These are phyloP conservation scores for Bombus haemorrhoidalis DNA, from an alignment of 1,140 invertebrate genomes.

Conservation along the genomic window DNA sequence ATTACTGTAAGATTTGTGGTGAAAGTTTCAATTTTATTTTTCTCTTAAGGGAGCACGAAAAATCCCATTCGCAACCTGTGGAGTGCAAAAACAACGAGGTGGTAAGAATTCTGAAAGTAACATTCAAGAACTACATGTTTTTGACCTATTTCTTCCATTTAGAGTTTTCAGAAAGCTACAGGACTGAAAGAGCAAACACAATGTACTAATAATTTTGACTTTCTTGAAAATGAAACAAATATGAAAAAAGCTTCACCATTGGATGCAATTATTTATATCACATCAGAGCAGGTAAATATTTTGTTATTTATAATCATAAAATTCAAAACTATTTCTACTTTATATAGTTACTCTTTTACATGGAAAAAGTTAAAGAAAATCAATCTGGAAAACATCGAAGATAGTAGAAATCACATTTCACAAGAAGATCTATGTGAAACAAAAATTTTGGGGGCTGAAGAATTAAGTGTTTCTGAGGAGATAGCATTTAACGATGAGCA, in stretches of 20 bases:
- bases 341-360: not conserved
- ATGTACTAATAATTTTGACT: conserved; percentile 22
- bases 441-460: conserved; percentile 40
- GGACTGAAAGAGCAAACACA: conserved; percentile 59
- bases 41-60: conserved; percentile 76
- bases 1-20: conserved; percentile 80
- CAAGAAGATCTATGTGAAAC: conserved; percentile 67
- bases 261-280: conserved; percentile 69
- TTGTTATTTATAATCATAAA: conserved; percentile 22
- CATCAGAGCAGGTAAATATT: conserved; percentile 71
- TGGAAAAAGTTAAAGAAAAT: conserved; percentile 67
- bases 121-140: not conserved
- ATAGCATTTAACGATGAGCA: conserved; percentile 31
- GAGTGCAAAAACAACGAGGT: conserved; percentile 62
- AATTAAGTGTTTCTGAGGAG: conserved; percentile 44
- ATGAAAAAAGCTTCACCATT: conserved; percentile 45
- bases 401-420: conserved; percentile 56
- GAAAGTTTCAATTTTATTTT: conserved; percentile 77
- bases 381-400: conserved; percentile 70
- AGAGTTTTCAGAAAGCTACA: conserved; percentile 64
- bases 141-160: not conserved
- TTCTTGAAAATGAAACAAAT: conserved; percentile 30
- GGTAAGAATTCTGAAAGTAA: conserved; percentile 57
- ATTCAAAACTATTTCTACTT: conserved; percentile 23
- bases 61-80: conserved; percentile 58